phyloP scores from a whole-genome alignment of 2,113 vertebrate genomes.

The Periophthalmodon schlosseri region DNA sequence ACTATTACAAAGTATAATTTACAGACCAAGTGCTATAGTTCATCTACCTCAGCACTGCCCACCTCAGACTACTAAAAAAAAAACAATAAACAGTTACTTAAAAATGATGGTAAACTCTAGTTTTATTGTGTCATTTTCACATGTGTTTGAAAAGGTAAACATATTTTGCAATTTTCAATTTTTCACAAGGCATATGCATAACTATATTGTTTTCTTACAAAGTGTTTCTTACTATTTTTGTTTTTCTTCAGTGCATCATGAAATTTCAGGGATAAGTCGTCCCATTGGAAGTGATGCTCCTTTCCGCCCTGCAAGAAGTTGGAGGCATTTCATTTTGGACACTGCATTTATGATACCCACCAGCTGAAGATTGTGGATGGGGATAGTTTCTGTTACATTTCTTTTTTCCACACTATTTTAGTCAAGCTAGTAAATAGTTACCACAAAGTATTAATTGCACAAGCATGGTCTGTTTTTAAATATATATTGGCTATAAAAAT shows the following conservation, averaged over 20 bases:
- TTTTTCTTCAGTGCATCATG: slow-evolving; percentile 62
- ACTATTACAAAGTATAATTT: no score
- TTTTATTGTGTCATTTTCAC: no score
- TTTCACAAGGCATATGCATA: neutral
- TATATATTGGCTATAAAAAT: slow-evolving; percentile 40
- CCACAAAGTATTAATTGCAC: slow-evolving; percentile 56
- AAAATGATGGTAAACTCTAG: no score
- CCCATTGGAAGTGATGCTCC: slow-evolving; percentile 11
- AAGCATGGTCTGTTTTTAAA: slow-evolving; percentile 23
- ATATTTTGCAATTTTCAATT: no score
- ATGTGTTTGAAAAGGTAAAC: no score
- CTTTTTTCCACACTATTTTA: slow-evolving; percentile 40
- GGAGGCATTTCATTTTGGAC: neutral
- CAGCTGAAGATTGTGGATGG: neutral
- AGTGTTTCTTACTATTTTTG: slow-evolving; percentile 3
- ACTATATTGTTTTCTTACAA: neutral
- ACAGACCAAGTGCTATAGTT: no score
- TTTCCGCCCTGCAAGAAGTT: slow-evolving; percentile 12
- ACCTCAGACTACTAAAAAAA: no score
- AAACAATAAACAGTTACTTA: no score
- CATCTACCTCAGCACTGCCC: no score
- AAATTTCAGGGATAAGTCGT: slow-evolving; percentile 63
- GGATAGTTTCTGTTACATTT: slow-evolving; percentile 25
- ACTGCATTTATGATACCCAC: neutral
- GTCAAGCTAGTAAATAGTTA: slow-evolving; percentile 33